Base-by-base conservation (phyloP, 1,140 invertebrate genomes). In the Varroa destructor region DNA sequence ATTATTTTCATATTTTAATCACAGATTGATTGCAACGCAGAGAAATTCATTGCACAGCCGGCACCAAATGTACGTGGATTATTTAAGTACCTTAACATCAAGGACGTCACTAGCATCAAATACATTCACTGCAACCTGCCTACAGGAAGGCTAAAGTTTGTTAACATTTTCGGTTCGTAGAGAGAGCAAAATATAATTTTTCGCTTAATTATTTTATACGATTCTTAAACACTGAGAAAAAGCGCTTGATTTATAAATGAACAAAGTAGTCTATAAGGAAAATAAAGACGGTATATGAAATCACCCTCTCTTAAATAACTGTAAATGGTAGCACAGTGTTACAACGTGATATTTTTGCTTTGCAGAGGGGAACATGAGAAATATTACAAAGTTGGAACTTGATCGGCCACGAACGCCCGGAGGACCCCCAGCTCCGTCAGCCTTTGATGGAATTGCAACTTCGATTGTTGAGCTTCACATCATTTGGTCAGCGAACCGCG, bases 381-480 rank as follows among this genome's bases (percentile, higher is more conserved):
- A 40, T 46, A 46, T 67, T 46, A 67, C 40, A 40, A 43, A 67
- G 12, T 67, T 67, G 12, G 61, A 67, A 8, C 61, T 67, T 40
- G 40, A 67, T 67, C 1, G 46, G 61, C 61, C 61, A 3, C 61
- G 40, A 2, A 46, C 40, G 3, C 36, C 61, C 12, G 36, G 40
- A 40, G 10, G 61, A 5, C 40, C 46, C 36, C 61, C 40, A 8
- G 10, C 37, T 1, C 12, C 40, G 3, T 43, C 40, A 8, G 2
- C 40, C 12, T 67, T 67, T 37, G 61, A 67, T 40, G 61, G n/a
- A 8, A 67, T 67, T 25, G 61, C 61, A 46, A 12, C 61, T 67
- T 67, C 61, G 36, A 67, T 67, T 37, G 61, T 67, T 67, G 61
- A 67, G 36, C 61, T 67, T 12, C 61, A 67, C 61, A 37, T 67